Conservation (phyloP, 1,140 invertebrate species). For the Bombus ignitus region DNA sequence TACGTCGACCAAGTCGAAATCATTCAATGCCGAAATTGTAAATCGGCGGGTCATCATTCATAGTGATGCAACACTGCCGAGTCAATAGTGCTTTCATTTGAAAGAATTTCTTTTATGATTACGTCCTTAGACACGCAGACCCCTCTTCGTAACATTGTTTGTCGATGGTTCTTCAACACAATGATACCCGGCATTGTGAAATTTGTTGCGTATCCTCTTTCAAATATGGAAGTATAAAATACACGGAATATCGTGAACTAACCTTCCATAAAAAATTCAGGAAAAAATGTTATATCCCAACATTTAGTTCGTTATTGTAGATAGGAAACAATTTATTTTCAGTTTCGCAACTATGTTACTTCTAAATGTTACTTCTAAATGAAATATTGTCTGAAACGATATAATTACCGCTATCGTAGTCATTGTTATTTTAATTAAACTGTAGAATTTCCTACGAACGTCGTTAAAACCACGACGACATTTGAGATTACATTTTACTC, state of each 20-base stretch:
- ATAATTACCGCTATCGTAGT: neutral
- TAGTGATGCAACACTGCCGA: neutral
- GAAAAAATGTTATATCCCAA: neutral
- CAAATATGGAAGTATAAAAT: neutral
- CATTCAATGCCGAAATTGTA: neutral
- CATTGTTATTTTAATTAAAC: neutral
- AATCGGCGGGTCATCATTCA: neutral
- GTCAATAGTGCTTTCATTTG: conserved; percentile 23
- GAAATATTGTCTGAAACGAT: neutral
- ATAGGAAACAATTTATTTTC: too few species aligned
- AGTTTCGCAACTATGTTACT: too few species aligned
- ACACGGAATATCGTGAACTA: neutral
- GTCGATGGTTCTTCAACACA: conserved; percentile 13
- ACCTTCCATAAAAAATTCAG: neutral
- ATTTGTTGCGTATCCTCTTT: neutral
- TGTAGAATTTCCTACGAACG: neutral
- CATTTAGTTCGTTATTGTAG: too few species aligned
- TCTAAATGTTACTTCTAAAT: too few species aligned
- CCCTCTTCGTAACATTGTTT: conserved; percentile 11
- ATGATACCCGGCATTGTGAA: neutral
- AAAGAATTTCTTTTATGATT: conserved; percentile 26
- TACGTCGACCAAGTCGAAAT: neutral
- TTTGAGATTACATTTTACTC: neutral
- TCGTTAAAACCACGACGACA: neutral
- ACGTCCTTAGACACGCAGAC: conserved; percentile 2